phyloP scores from a whole-genome alignment of 2,113 vertebrate species.

The Zosterops borbonicus region DNA sequence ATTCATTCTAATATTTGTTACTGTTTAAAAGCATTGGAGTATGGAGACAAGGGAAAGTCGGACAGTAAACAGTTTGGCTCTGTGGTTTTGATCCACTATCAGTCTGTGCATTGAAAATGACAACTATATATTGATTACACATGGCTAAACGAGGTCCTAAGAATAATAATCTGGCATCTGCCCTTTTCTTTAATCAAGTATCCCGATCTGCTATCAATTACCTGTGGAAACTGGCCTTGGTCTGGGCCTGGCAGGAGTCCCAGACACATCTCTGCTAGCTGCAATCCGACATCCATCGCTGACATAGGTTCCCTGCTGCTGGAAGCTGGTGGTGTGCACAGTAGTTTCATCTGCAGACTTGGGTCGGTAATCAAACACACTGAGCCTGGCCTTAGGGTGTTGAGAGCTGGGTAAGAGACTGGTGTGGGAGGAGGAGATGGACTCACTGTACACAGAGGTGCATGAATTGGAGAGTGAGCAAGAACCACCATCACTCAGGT shows the following conservation, averaged over 20 bases:
- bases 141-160: background rate
- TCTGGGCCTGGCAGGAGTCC: slow-evolving; percentile 62
- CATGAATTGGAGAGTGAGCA: slow-evolving; percentile 92
- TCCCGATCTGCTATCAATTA: slow-evolving; percentile 49
- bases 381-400: slow-evolving; percentile 19
- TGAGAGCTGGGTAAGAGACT: slow-evolving; percentile 72
- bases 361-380: slow-evolving; percentile 73
- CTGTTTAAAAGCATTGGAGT: background rate
- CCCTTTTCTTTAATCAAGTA: background rate
- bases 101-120: background rate
- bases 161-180: background rate
- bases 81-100: background rate
- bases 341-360: slow-evolving; percentile 87
- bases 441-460: slow-evolving; percentile 91
- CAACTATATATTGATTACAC: background rate
- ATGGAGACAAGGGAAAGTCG: background rate
- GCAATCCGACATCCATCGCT: slow-evolving; percentile 72
- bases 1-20: background rate
- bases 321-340: slow-evolving; percentile 66
- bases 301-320: slow-evolving; percentile 67
- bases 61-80: background rate
- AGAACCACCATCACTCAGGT: slow-evolving; percentile 90
- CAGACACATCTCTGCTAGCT: slow-evolving; percentile 20
- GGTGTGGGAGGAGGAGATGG: slow-evolving; percentile 80
- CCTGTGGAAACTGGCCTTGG: slow-evolving; percentile 93